Percentiles rank a stretch among this genome's conserved stretches.
These are phyloP conservation scores for Abscondita cerata DNA, from an alignment of 2,888 invertebrate genomes.

Conservation along the genomic window DNA sequence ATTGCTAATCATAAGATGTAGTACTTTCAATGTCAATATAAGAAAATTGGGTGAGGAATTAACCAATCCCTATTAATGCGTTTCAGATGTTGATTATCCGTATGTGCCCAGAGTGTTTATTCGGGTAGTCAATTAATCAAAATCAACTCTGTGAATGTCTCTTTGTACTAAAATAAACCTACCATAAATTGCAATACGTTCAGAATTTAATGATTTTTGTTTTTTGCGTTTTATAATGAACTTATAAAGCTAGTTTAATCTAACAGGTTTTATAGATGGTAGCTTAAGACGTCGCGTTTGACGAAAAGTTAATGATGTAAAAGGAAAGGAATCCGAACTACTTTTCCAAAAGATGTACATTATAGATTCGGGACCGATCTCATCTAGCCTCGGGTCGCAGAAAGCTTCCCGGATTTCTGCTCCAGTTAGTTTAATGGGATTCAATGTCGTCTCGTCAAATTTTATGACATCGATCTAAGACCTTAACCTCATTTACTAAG, in stretches of 20 bases:
- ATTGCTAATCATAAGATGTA: no score
- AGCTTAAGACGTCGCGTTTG: slow-evolving; percentile 1
- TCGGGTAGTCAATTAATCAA: slow-evolving; percentile 18
- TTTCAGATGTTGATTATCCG: slow-evolving; percentile 16
- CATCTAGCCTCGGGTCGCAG: slow-evolving; percentile 48
- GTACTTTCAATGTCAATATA: no score
- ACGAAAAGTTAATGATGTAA: slow-evolving; percentile 41
- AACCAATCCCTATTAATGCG: slow-evolving; percentile 11
- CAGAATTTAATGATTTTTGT: neutral
- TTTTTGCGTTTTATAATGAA: neutral
- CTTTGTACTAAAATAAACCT: slow-evolving; percentile 11
- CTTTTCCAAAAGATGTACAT: slow-evolving; percentile 50
- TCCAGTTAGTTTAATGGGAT: slow-evolving; percentile 52
- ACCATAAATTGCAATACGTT: slow-evolving; percentile 8
- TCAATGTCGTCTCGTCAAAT: slow-evolving; percentile 51
- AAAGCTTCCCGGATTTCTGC: slow-evolving; percentile 51
- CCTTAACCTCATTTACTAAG: slow-evolving; percentile 45
- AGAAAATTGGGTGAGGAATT: neutral
- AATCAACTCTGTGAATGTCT: slow-evolving; percentile 16
- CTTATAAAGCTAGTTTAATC: no score
- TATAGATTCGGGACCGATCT: slow-evolving; percentile 53
- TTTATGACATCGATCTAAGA: slow-evolving; percentile 51
- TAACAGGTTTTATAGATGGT: no score
- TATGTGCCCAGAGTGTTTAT: slow-evolving; percentile 10
- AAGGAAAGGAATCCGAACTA: slow-evolving; percentile 43